Base-by-base conservation (phyloP, 1,140 invertebrate genomes). In the Drosophila erecta region DNA sequence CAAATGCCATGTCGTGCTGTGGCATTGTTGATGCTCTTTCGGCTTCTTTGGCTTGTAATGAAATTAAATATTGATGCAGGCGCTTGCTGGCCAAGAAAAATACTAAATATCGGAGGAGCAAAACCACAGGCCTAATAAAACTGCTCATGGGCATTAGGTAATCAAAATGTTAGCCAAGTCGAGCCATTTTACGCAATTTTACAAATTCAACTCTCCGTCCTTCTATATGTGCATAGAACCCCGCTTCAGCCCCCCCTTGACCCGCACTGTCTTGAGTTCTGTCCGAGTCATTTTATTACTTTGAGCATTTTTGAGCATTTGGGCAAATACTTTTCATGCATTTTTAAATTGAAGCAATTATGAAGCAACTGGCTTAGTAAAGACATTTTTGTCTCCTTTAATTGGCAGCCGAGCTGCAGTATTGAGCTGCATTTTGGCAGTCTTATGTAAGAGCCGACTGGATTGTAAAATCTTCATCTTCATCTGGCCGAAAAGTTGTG, bases 261-360 rank as follows among this genome's bases (percentile, higher is more conserved):
- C 11, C 17, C 10, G 8, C n/a, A 33, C 65, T 55, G 33, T 81
- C 66, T 79, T 80, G 65, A 74, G 54, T 61, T 41, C 50, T 66
- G 57, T 79, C 59, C 54, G n/a, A 74, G 60, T 58, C 65, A 74
- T 90, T 90, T 90, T 85, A 85, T 89, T 78, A 90, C 80, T 72
- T 85, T 86, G 64, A 76, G 79, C 57, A 86, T 86, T 87, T 76
- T 69, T 87, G 61, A 87, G 70, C 55, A 80, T 49, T 69, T 56
- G 43, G 46, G 44, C 40, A 55, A 79, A 75, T 69, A 87, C 79
- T 86, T 85, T 76, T 56, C 84, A 86, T 87, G 66, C 79, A 89
- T 86, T 86, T 89, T 87, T 86, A 81, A 89, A 79, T 83, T 76
- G 58, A 64, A 79, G 75, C 81, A 86, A 87, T 86, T 86, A 87